Evolutionary conservation across 2,797 vertebrate genomes (phyloP), one percentile per base, ranked within the genome.

Genomic region (Takifugu ocellatus): DNA sequence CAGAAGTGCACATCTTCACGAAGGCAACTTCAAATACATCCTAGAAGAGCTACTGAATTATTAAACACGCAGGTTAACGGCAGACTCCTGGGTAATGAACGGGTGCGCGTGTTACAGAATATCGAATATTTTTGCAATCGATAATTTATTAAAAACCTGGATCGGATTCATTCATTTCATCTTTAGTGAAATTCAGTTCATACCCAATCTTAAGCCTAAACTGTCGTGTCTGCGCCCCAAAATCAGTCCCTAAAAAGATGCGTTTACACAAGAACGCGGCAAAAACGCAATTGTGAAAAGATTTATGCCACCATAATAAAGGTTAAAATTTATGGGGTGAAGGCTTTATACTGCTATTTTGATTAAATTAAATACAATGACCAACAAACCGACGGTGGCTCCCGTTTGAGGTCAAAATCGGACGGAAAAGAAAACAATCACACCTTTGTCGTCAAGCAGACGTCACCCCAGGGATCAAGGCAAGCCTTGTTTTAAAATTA

Each of bases 11-110:
- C 33, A 11, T 33, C 33, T 33, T 33, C 3, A 14, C 2, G 25
- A 25, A 85, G 88, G 75, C 78, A 86, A 88, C 90, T 86, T 89
- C 90, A 88, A 83, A 86, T 85, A 89, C 58, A 88, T 78, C 74
- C 81, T 78, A 70, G 12, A 59, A 59, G 82, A 88, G 47, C 31
- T 68, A 48, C 87, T 92, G 88, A 92, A 94, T 94, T 92, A 94
- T 92, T 93, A 90, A 92, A 78, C 51, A 65, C 54, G 63, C 70
- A 82, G 82, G 87, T 79, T 84, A 77, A 70, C 79, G 51, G 74
- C 62, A 83, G 69, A 70, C 48, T 81, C 8, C 74, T 50, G 63
- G 79, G 63, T 59, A 74, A 77, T 57, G 52, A 69, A 58, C 43
- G 7, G 0, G 48, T 24, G 50, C 31, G 33, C n/a, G 33, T n/a